Evolutionary conservation across 2,888 invertebrate species (phyloP).

Genomic region (Monochamus alternatus): DNA sequence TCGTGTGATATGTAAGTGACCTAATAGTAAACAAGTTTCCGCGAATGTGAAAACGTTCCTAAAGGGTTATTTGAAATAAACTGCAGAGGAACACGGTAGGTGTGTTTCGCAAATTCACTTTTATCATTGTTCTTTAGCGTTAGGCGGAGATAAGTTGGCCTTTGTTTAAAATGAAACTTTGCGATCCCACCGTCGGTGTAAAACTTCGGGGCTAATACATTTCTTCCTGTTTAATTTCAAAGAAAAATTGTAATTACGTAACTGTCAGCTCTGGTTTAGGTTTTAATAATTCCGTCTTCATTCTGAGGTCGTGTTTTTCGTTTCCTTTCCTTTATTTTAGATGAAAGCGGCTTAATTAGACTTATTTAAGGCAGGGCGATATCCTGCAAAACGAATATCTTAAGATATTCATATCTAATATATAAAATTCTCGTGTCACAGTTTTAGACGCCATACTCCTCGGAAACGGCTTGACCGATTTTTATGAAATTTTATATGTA

Average conservation of each 20-base stretch:
- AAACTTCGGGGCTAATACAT: conserved; percentile 29
- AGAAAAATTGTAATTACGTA: conserved; percentile 32
- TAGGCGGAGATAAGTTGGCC: conserved; percentile 17
- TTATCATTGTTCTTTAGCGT: conserved; percentile 21
- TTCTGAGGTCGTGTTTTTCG: background rate
- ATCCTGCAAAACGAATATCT: too few relatives aligned
- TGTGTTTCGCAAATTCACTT: conserved; percentile 22
- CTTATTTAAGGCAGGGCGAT: too few relatives aligned
- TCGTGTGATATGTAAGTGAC: too few relatives aligned
- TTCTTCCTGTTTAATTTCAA: conserved; percentile 32
- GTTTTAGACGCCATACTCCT: too few relatives aligned
- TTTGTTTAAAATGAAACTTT: conserved; percentile 28
- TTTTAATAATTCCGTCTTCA: conserved; percentile 21
- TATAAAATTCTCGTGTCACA: too few relatives aligned
- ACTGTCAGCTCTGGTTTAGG: conserved; percentile 21
- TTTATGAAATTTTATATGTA: too few relatives aligned
- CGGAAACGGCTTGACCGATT: too few relatives aligned
- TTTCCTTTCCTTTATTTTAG: too few relatives aligned
- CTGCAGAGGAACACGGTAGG: background rate
- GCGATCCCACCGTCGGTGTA: conserved; percentile 10
- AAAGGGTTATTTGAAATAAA: background rate
- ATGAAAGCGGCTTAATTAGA: too few relatives aligned
- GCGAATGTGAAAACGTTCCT: too few relatives aligned
- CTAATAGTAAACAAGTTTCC: too few relatives aligned
- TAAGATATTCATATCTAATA: too few relatives aligned